phyloP scores from a whole-genome alignment of 2,113 vertebrate species.

The Setophaga petechia region DNA sequence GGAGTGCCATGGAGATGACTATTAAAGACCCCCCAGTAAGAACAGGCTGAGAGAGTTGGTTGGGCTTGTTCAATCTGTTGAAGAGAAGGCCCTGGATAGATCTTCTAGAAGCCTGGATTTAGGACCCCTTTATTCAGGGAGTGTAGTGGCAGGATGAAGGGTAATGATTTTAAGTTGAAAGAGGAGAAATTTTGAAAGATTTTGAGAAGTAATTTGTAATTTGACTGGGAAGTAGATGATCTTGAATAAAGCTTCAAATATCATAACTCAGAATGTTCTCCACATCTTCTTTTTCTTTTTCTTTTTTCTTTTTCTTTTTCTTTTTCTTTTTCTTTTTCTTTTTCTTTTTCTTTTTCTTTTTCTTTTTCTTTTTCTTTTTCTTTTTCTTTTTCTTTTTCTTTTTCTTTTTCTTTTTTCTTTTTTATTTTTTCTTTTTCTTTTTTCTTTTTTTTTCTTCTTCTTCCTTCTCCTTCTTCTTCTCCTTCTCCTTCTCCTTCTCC shows the following conservation, averaged over 20 bases:
- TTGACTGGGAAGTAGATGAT: background rate
- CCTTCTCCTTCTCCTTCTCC: too few relatives aligned
- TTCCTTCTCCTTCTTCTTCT: too few relatives aligned
- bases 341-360: too few relatives aligned
- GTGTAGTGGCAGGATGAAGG: background rate
- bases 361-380: too few relatives aligned
- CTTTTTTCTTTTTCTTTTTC: too few relatives aligned
- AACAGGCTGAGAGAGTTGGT: background rate
- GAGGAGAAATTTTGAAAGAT: background rate
- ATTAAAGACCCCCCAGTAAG: accelerated
- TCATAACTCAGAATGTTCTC: too few relatives aligned
- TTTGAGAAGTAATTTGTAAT: background rate
- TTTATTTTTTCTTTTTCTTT: too few relatives aligned
- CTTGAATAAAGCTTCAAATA: background rate
- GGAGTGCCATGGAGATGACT: too few relatives aligned
- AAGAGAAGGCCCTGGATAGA: accelerated
- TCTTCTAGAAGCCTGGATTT: background rate
- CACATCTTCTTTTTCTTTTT: background rate
- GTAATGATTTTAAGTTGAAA: background rate
- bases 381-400: too few relatives aligned
- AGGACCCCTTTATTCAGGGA: background rate
- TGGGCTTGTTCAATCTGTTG: background rate
- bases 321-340: too few relatives aligned
- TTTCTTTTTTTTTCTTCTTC: too few relatives aligned
- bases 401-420: too few relatives aligned